Conservation (phyloP, 2,888 invertebrate genomes). For the Sympetrum striolatum region DNA sequence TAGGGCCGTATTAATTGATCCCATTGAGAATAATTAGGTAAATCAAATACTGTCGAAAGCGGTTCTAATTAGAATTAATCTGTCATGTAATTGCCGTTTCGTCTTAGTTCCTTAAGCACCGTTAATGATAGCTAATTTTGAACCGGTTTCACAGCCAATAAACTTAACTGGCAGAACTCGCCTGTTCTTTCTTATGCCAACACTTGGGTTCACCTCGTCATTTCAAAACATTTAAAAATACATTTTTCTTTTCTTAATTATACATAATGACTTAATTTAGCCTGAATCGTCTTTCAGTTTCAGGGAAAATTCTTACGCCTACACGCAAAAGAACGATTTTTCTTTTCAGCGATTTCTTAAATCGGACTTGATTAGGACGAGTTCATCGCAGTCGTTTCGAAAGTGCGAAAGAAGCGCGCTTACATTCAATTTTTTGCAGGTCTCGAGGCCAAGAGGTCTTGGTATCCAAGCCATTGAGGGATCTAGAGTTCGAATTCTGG, state of each 20-base stretch:
- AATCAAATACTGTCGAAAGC: background rate
- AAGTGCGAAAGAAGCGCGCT: too few species aligned
- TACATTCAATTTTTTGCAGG: too few species aligned
- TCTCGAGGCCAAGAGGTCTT: too few species aligned
- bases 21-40: background rate
- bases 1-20: background rate
- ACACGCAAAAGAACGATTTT: background rate
- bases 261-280: background rate
- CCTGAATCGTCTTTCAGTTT: background rate
- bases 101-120: background rate
- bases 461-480: too few species aligned
- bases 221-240: background rate
- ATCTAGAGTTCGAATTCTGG: too few species aligned
- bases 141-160: background rate
- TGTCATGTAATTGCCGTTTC: background rate
- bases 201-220: background rate
- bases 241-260: background rate
- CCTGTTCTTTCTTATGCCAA: background rate
- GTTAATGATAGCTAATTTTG: background rate
- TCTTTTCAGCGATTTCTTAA: background rate
- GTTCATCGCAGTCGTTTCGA: too few species aligned
- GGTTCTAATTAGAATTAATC: background rate
- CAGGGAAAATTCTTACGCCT: background rate
- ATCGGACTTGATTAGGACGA: too few species aligned
- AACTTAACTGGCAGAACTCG: background rate